phyloP scores from a whole-genome alignment of 1,140 invertebrate species.

The Phocides pigmalion region DNA sequence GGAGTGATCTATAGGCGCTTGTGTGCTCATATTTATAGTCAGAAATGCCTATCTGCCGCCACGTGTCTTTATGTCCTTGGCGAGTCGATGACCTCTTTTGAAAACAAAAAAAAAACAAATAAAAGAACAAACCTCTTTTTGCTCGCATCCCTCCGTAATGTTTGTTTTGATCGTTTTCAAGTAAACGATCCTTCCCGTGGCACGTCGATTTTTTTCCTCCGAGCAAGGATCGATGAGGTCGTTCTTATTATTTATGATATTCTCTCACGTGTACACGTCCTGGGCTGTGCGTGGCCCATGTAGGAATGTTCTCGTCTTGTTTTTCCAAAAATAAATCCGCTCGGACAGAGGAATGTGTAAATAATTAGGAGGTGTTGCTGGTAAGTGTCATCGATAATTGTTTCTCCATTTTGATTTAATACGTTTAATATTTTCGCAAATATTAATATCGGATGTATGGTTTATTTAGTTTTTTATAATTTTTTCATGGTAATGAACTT shows the following conservation, averaged over 20 bases:
- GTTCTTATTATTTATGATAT: constrained; percentile 57
- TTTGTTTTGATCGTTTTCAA: constrained; percentile 80
- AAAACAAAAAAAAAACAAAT: constrained; percentile 62
- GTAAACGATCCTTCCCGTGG: constrained; percentile 63
- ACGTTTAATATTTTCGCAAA: not conserved
- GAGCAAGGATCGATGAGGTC: constrained; percentile 47
- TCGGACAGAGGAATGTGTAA: not conserved
- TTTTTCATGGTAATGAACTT: no score
- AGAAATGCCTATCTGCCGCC: constrained; percentile 63
- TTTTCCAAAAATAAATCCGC: constrained; percentile 8
- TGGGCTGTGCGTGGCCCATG: not conserved
- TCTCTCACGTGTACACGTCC: constrained; percentile 30
- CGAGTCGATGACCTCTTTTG: constrained; percentile 67
- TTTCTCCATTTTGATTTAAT: not conserved
- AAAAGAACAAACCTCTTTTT: constrained; percentile 65
- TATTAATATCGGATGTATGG: not conserved
- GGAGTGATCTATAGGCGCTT: constrained; percentile 32
- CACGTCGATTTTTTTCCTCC: constrained; percentile 54
- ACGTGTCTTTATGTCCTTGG: constrained; percentile 75
- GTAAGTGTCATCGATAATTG: constrained; percentile 5
- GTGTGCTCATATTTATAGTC: constrained; percentile 51
- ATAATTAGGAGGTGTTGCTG: constrained; percentile 4
- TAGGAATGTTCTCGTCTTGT: constrained; percentile 5
- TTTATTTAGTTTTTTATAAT: not conserved
- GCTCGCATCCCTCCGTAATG: constrained; percentile 58